A percentile compares a stretch with the other conserved stretches of the same genome.
phyloP scores from a whole-genome alignment of 2,888 invertebrate genomes.

The Anorthoa munda region DNA sequence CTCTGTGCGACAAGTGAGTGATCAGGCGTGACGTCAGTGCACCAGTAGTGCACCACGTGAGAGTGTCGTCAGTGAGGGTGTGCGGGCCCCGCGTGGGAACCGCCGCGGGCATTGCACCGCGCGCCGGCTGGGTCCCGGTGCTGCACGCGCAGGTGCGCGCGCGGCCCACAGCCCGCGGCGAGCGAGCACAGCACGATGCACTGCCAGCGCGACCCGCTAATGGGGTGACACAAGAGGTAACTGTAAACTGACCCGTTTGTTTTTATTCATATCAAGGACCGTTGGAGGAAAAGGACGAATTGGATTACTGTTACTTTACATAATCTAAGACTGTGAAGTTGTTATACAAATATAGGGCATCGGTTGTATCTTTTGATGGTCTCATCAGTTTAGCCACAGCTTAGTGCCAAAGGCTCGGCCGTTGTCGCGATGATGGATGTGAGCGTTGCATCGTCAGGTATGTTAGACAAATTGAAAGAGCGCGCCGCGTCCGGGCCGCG shows the following conservation, averaged over 20 bases:
- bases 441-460: conserved; percentile 59
- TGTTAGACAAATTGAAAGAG: conserved; percentile 80
- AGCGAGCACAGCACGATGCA: conserved; percentile 16
- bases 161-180: conserved; percentile 52
- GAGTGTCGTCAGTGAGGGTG: not conserved
- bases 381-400: not conserved
- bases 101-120: conserved; percentile 54
- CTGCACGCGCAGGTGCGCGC: conserved; percentile 56
- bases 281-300: not conserved
- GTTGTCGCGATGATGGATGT: conserved; percentile 66
- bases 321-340: no score
- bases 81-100: conserved; percentile 37
- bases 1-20: not conserved
- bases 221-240: not conserved
- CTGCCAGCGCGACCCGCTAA: not conserved
- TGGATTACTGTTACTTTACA: no score
- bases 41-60: not conserved
- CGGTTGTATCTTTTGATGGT: not conserved
- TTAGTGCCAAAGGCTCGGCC: not conserved
- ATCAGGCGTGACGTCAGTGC: not conserved
- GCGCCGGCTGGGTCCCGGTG: conserved; percentile 49
- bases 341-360: no score
- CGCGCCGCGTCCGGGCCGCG: conserved; percentile 55
- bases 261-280: not conserved
- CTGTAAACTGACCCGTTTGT: not conserved